These are phyloP conservation scores for Diadophis punctatus DNA, from an alignment of 2,113 vertebrate species.

Conservation along the genomic window DNA sequence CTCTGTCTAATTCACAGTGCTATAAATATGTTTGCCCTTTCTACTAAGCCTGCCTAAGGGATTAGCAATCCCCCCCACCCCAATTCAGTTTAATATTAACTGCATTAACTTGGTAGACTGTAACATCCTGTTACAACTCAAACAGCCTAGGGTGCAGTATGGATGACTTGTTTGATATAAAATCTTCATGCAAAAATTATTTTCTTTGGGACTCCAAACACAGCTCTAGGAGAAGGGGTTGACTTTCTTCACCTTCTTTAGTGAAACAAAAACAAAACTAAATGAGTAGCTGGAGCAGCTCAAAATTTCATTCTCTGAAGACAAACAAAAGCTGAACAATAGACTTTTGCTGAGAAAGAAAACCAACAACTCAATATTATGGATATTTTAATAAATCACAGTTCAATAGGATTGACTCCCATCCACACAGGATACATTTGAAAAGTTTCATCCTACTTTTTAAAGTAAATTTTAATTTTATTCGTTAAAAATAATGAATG, in stretches of 20 bases:
- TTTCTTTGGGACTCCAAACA: slow-evolving; percentile 28
- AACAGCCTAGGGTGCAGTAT: slow-evolving; percentile 63
- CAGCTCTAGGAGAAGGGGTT: slow-evolving; percentile 39
- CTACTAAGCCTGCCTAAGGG: slow-evolving; percentile 75
- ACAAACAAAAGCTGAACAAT: slow-evolving; percentile 12
- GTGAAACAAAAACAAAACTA: slow-evolving; percentile 16
- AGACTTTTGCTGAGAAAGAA: slow-evolving; percentile 20
- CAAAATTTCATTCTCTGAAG: slow-evolving; percentile 14
- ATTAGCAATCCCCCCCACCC: slow-evolving; percentile 75
- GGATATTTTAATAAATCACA: background rate
- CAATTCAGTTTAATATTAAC: slow-evolving; percentile 79
- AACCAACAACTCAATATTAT: background rate
- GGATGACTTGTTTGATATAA: slow-evolving; percentile 64
- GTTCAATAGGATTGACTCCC: background rate
- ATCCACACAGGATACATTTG: background rate
- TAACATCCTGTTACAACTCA: slow-evolving; percentile 58
- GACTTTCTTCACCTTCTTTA: slow-evolving; percentile 33
- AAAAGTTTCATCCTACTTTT: background rate
- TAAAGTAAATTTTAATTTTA: background rate
- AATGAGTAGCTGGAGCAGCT: background rate
- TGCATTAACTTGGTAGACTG: slow-evolving; percentile 69
- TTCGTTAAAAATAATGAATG: background rate
- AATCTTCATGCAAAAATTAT: slow-evolving; percentile 51
- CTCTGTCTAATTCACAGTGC: slow-evolving; percentile 79
- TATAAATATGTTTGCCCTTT: slow-evolving; percentile 94